phyloP scores from a whole-genome alignment of 1,140 invertebrate species.

The Chionoecetes opilio region DNA sequence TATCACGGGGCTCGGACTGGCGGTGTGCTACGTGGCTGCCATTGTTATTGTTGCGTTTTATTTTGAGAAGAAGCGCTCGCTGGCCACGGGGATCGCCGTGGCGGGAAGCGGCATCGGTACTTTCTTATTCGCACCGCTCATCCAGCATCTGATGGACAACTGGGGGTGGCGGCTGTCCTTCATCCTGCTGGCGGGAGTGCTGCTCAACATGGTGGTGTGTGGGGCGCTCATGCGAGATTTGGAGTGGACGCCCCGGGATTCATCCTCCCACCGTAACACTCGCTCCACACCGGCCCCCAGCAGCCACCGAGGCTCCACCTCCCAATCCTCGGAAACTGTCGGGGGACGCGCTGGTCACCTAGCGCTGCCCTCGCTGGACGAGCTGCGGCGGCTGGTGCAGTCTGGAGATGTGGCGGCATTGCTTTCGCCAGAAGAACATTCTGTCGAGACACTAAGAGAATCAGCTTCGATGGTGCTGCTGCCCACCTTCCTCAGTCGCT shows the following conservation, averaged over 20 bases:
- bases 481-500: conserved; percentile 91
- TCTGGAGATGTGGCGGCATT: conserved; percentile 80
- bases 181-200: conserved; percentile 91
- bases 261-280: not conserved
- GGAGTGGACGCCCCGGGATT: conserved; percentile 83
- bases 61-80: conserved; percentile 95
- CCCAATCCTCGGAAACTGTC: conserved; percentile 76
- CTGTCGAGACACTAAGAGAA: conserved; percentile 84
- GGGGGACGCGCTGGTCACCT: conserved; percentile 55
- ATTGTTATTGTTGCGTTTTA: conserved; percentile 98
- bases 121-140: conserved; percentile 95
- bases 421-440: conserved; percentile 74
- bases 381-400: conserved; percentile 80
- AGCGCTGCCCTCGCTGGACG: conserved; percentile 77
- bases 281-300: conserved; percentile 63
- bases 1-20: conserved; percentile 90
- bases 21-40: conserved; percentile 89
- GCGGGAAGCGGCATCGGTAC: conserved; percentile 95
- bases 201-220: conserved; percentile 94
- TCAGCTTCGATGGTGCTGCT: conserved; percentile 92
- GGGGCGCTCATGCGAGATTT: conserved; percentile 93
- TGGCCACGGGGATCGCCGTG: conserved; percentile 96
- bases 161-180: conserved; percentile 96
- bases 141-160: conserved; percentile 89
- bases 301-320: conserved; percentile 72